Conservation (phyloP, 2,113 vertebrate genomes). For the Hippocampus mohnikei region DNA sequence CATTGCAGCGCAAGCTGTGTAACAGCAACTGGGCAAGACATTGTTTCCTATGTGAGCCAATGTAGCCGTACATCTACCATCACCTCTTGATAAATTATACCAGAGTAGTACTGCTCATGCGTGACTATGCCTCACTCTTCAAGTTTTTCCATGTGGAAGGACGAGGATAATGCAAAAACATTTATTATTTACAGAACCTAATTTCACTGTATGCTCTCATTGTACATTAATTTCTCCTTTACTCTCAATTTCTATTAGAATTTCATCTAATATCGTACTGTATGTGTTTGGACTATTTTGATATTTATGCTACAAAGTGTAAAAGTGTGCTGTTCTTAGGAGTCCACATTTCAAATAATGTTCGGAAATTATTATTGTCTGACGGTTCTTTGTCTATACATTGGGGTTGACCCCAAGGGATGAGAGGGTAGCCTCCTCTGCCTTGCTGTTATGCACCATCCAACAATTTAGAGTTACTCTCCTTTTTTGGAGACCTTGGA, state of each 20-base stretch:
- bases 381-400: too few species aligned
- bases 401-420: too few species aligned
- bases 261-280: background rate
- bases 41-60: constrained; percentile 58
- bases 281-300: too few species aligned
- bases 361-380: too few species aligned
- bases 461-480: too few species aligned
- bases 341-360: too few species aligned
- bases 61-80: constrained; percentile 47
- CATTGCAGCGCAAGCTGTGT: constrained; percentile 43
- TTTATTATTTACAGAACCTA: constrained; percentile 38
- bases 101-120: constrained; percentile 38
- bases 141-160: constrained; percentile 39
- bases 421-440: too few species aligned
- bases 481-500: too few species aligned
- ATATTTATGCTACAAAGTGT: background rate
- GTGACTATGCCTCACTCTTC: constrained; percentile 47
- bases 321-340: too few species aligned
- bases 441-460: too few species aligned
- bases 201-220: constrained; percentile 17
- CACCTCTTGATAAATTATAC: constrained; percentile 61
- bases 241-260: background rate
- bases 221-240: background rate
- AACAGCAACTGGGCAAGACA: constrained; percentile 63
- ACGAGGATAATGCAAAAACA: constrained; percentile 37